Evolutionary conservation across 2,888 invertebrate genomes (phyloP).

Genomic region (Limulus polyphemus): DNA sequence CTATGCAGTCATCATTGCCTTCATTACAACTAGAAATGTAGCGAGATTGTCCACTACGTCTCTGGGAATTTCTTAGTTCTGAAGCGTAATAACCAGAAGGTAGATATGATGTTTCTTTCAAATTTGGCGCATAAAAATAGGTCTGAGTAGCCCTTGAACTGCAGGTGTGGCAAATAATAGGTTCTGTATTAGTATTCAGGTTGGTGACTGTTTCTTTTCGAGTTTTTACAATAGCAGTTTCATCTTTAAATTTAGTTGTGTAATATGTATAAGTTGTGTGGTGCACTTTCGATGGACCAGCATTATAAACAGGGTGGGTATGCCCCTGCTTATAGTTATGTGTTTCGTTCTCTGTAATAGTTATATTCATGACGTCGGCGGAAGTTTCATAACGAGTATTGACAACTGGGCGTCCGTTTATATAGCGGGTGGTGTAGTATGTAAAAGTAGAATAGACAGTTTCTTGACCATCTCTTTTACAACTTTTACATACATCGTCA

Average conservation of each 20-base stretch:
- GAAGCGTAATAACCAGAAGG: too few relatives aligned
- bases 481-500: not conserved
- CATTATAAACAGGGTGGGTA: too few relatives aligned
- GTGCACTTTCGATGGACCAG: not conserved
- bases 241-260: not conserved
- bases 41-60: too few relatives aligned
- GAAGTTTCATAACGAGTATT: constrained; percentile 23
- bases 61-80: too few relatives aligned
- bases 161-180: not conserved
- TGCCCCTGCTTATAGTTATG: not conserved
- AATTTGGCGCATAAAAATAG: too few relatives aligned
- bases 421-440: constrained; percentile 23
- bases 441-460: constrained; percentile 25
- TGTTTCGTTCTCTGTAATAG: not conserved
- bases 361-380: constrained; percentile 18
- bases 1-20: too few relatives aligned
- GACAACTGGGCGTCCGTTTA: constrained; percentile 23
- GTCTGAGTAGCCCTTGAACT: not conserved
- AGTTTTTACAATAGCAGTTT: not conserved
- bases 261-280: not conserved
- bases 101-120: too few relatives aligned
- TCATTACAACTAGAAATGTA: too few relatives aligned
- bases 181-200: not conserved
- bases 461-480: constrained; percentile 6
- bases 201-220: not conserved